Evolutionary conservation across 1,140 invertebrate species (phyloP).

Genomic region (Lepidurus apus): DNA sequence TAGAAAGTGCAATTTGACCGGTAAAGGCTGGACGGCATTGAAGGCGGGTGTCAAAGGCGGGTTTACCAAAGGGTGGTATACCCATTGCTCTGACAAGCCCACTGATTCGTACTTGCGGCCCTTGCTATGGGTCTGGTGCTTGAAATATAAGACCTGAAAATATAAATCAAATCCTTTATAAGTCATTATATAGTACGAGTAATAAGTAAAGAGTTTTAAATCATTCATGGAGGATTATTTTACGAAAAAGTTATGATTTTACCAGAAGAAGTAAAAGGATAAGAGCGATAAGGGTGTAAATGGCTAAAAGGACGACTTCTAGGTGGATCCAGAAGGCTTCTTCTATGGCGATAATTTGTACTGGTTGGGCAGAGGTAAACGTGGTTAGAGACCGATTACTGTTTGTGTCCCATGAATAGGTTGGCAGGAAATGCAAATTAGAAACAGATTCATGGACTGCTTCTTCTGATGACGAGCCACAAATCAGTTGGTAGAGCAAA

Average conservation of each 20-base stretch:
- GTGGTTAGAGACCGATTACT: neutral
- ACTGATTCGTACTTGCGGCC: neutral
- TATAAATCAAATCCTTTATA: neutral
- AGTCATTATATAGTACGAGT: neutral
- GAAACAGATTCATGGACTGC: neutral
- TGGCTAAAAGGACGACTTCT: neutral
- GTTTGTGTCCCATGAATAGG: slow-evolving; percentile 3
- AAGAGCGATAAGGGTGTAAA: neutral
- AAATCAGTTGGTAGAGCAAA: neutral
- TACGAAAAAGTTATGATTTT: neutral
- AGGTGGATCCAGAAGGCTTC: neutral
- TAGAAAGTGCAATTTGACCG: slow-evolving; percentile 1
- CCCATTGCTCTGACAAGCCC: slow-evolving; percentile 16
- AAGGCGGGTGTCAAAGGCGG: slow-evolving; percentile 1
- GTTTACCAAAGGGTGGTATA: neutral
- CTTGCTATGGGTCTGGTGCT: neutral
- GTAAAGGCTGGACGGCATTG: slow-evolving; percentile 5
- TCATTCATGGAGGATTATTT: too few relatives aligned
- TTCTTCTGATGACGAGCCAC: neutral
- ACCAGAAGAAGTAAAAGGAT: neutral
- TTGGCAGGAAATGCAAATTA: neutral
- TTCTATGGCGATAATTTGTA: slow-evolving; percentile 12
- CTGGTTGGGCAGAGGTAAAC: slow-evolving; percentile 16
- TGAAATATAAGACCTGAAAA: neutral
- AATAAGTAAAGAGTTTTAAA: neutral